Base-by-base conservation (phyloP, 2,888 invertebrate species). In the Octodonta nipae region DNA sequence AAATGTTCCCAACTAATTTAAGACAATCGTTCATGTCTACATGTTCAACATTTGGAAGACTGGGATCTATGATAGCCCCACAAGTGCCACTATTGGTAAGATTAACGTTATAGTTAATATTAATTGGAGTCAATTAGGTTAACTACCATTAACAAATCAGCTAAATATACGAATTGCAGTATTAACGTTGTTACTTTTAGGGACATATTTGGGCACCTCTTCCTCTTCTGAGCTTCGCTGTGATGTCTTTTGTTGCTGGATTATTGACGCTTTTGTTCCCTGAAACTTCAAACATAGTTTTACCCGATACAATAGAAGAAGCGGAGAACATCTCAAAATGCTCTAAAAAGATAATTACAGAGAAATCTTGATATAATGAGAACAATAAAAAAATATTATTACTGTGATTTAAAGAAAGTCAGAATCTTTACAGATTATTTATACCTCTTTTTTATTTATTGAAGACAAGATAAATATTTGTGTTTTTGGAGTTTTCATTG, bases 281-380 rank as follows among this genome's bases (percentile, higher is more conserved):
- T 0, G 82, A 82, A 55, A 82, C 81, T 0, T 58, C 70, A 30
- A 75, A 76, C 46, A 67, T 68, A 41, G 70, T 73, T 42, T 59
- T 73, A 1, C 73, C 73, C 0, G 80, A 81, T 59, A 79, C 78
- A 2, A 70, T 80, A 13, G 70, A 70, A 42, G 78, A 79, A 46
- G 78, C 78, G 0, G 75, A 71, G 55, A 65, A 67, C 38, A 61
- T 67, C 29, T 32, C 30, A 13, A 22, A 34, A 14, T 11, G 15
- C 4, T 13, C 31, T 6, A 32, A 35, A 30, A n/a, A 26, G 15
- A 25, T 15, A 2, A 3, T 25, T 5, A 11, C 14, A 3, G 28
- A 10, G 14, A 28, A 28, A 14, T 12, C 15, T 10, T 14, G n/a
- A n/a, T n/a, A n/a, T n/a, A n/a, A n/a, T n/a, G n/a, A n/a, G n/a